Conservation (phyloP, 2,888 invertebrate species). For the Drosophila tripunctata region DNA sequence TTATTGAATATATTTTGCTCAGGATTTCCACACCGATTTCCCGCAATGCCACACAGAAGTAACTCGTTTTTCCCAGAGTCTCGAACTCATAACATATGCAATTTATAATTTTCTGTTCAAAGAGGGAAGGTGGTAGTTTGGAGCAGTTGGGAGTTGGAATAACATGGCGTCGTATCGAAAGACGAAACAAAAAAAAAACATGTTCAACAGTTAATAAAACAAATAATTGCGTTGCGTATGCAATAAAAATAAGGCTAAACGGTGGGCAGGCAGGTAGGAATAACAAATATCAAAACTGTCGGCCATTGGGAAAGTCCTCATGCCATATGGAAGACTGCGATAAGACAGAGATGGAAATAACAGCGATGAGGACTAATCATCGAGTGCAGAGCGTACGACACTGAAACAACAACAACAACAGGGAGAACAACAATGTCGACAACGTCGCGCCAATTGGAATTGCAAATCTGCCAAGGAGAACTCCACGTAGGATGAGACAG, state of each 20-base stretch:
- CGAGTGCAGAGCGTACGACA: constrained; percentile 25
- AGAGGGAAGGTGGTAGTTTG: constrained; percentile 7
- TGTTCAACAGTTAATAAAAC: constrained; percentile 80
- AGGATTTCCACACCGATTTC: constrained; percentile 11
- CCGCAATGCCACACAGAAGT: constrained; percentile 39
- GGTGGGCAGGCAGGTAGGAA: constrained; percentile 54
- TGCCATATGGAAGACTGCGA: constrained; percentile 5
- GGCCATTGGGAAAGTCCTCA: constrained; percentile 59
- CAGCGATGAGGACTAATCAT: constrained; percentile 53
- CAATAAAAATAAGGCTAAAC: constrained; percentile 79
- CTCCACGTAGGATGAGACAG: constrained; percentile 1
- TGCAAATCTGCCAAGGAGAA: constrained; percentile 64
- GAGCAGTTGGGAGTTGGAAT: background rate
- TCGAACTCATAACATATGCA: constrained; percentile 60
- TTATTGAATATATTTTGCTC: constrained; percentile 25
- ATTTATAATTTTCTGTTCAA: constrained; percentile 63
- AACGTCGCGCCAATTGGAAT: constrained; percentile 76
- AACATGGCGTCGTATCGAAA: constrained; percentile 55
- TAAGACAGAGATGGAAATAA: constrained; percentile 46
- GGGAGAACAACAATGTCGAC: constrained; percentile 32
- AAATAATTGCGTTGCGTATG: constrained; percentile 75
- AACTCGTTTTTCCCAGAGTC: constrained; percentile 49
- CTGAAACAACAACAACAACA: constrained; percentile 29
- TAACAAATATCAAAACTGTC: constrained; percentile 30
- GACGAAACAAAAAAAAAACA: constrained; percentile 48